Evolutionary conservation across 2,797 vertebrate genomes (phyloP).

Genomic region (Buceros bicornis): DNA sequence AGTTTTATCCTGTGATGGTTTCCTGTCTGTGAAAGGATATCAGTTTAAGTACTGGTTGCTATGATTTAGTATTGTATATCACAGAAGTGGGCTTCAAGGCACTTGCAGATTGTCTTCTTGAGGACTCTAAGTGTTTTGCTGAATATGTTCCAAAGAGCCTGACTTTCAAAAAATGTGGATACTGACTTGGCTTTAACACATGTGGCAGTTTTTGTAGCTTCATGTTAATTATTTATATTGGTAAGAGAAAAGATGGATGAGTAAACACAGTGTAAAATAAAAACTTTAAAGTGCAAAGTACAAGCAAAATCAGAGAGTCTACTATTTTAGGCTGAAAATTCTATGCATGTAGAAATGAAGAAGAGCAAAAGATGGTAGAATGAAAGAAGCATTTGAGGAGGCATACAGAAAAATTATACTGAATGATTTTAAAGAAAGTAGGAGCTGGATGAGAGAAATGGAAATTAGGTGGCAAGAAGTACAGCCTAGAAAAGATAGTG

Average conservation of each 20-base stretch:
- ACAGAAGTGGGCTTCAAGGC: slow-evolving; percentile 32
- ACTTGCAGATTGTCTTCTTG: slow-evolving; percentile 40
- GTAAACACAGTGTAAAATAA: neutral
- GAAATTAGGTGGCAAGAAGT: neutral
- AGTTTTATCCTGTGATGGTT: slow-evolving; percentile 61
- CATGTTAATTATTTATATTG: neutral
- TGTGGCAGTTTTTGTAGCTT: neutral
- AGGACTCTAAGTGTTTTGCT: slow-evolving; percentile 58
- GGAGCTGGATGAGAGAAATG: neutral
- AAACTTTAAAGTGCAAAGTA: neutral
- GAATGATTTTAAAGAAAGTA: neutral
- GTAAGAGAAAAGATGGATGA: neutral
- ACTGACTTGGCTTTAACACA: neutral
- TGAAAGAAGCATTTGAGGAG: neutral
- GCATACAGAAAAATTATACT: neutral
- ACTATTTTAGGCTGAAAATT: neutral
- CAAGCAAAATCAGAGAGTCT: neutral
- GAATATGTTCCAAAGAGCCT: slow-evolving; percentile 54
- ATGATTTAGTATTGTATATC: slow-evolving; percentile 38
- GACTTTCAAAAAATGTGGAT: neutral
- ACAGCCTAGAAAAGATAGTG: neutral
- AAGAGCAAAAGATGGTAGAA: neutral
- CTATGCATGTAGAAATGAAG: neutral
- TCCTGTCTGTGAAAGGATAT: slow-evolving; percentile 65
- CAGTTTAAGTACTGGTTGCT: slow-evolving; percentile 47